phyloP scores from a whole-genome alignment of 64 coral and sea anemone species.

The Acropora yongei region DNA sequence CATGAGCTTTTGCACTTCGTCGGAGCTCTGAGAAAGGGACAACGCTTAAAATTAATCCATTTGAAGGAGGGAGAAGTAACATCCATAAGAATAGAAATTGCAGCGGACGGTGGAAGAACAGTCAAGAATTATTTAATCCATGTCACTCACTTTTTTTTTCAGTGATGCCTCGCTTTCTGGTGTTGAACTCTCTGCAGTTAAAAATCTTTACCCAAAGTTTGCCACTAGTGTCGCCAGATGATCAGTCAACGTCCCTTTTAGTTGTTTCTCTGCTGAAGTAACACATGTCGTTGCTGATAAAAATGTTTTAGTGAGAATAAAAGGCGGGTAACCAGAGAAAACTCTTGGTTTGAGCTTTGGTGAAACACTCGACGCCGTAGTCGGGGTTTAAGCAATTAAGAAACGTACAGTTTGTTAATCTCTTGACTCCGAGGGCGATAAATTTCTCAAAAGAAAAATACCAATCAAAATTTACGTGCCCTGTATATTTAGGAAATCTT shows the following conservation, averaged over 20 bases:
- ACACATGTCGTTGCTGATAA: slow-evolving; percentile 79
- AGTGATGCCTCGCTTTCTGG: too few species aligned
- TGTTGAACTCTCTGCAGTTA: too few species aligned
- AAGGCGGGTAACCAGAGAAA: slow-evolving; percentile 63
- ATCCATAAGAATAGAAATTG: too few species aligned
- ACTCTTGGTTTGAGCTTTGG: slow-evolving; percentile 71
- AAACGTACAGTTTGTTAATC: slow-evolving; percentile 65
- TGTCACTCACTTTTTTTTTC: too few species aligned
- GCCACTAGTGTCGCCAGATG: too few species aligned
- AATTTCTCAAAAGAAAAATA: slow-evolving; percentile 51
- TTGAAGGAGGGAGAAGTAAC: too few species aligned
- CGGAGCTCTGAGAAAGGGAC: slow-evolving; percentile 34
- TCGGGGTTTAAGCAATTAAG: slow-evolving; percentile 75
- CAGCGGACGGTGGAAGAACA: too few species aligned
- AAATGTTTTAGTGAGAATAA: slow-evolving; percentile 72
- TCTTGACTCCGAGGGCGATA: slow-evolving; percentile 52
- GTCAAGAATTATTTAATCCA: too few species aligned
- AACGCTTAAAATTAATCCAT: too few species aligned
- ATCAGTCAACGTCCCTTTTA: background rate
- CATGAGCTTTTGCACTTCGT: background rate
- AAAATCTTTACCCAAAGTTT: too few species aligned
- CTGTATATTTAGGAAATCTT: slow-evolving; percentile 78
- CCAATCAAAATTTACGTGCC: slow-evolving; percentile 67
- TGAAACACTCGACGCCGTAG: slow-evolving; percentile 65
- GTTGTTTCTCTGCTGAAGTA: slow-evolving; percentile 49